A percentile compares a stretch with the other conserved stretches of the same genome.
These are phyloP conservation scores for Loris lydekkerianus DNA, from an alignment of 2,797 vertebrate genomes.

Conservation along the genomic window DNA sequence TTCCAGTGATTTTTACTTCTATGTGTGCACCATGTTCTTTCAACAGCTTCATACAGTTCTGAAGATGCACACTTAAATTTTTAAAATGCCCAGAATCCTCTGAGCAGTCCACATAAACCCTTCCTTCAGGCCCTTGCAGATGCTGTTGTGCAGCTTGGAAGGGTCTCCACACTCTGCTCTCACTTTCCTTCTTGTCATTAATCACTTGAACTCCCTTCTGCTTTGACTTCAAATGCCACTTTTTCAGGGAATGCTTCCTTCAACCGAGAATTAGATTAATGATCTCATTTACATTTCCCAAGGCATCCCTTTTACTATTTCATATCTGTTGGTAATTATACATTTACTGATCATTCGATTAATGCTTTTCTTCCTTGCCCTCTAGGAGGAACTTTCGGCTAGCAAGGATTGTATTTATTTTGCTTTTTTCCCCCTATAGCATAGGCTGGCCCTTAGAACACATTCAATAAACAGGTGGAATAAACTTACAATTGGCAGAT, in stretches of 20 bases:
- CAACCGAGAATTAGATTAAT: background rate
- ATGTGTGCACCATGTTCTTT: background rate
- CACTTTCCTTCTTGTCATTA: background rate
- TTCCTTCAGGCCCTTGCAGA: background rate
- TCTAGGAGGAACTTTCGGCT: background rate
- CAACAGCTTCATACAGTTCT: background rate
- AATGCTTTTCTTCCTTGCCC: background rate
- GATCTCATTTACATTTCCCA: background rate
- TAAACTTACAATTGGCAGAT: background rate
- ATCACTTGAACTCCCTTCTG: background rate
- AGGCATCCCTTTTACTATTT: background rate
- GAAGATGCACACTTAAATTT: background rate
- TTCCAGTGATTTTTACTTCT: too few relatives aligned
- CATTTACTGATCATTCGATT: conserved; percentile 58
- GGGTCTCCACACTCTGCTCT: background rate
- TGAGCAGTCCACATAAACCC: background rate
- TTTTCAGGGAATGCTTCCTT: background rate
- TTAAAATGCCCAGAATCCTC: background rate
- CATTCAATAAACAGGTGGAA: background rate
- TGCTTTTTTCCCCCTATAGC: background rate
- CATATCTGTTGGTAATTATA: background rate
- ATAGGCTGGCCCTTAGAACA: background rate
- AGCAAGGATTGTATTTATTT: background rate
- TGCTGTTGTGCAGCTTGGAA: background rate
- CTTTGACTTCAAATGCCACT: background rate